Percentiles rank a stretch among this genome's conserved stretches.
These are phyloP conservation scores for Oreochromis aureus DNA, from an alignment of 2,113 vertebrate genomes.

Conservation along the genomic window DNA sequence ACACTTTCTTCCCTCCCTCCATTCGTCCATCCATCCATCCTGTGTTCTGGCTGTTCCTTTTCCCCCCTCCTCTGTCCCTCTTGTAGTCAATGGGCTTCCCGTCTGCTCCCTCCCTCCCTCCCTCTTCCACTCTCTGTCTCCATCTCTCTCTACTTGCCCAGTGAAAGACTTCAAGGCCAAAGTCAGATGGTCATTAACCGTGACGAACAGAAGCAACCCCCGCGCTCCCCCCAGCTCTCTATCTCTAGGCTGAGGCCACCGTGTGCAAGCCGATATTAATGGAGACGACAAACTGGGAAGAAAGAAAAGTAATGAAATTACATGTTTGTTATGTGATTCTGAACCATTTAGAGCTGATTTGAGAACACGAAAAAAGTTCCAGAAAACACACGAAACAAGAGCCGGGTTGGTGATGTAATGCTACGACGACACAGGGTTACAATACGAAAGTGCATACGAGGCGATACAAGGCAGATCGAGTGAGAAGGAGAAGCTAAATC, in stretches of 20 bases:
- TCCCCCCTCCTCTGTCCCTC: slow-evolving; percentile 30
- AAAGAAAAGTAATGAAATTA: background rate
- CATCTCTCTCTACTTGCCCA: slow-evolving; percentile 28
- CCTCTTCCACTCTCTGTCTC: background rate
- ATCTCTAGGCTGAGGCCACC: background rate
- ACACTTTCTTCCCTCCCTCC: background rate
- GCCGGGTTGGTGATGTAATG: background rate
- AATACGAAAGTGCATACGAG: background rate
- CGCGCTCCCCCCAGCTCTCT: background rate
- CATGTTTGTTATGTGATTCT: background rate
- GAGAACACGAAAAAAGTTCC: background rate
- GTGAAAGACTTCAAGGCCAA: slow-evolving; percentile 69
- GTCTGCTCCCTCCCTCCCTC: slow-evolving; percentile 19
- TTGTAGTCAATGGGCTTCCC: slow-evolving; percentile 43
- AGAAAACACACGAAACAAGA: background rate
- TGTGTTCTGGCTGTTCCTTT: slow-evolving; percentile 38
- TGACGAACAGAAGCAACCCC: slow-evolving; percentile 43
- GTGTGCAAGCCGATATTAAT: slow-evolving; percentile 1
- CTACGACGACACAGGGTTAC: fast-evolving
- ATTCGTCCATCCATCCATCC: background rate
- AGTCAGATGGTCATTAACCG: slow-evolving; percentile 66
- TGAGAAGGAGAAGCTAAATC: background rate
- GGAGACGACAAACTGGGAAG: background rate
- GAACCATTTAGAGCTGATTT: background rate
- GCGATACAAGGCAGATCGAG: background rate